A percentile compares a stretch with the other conserved stretches of the same genome.
phyloP scores from a whole-genome alignment of 2,888 invertebrate genomes.

The Pandemis heparana region DNA sequence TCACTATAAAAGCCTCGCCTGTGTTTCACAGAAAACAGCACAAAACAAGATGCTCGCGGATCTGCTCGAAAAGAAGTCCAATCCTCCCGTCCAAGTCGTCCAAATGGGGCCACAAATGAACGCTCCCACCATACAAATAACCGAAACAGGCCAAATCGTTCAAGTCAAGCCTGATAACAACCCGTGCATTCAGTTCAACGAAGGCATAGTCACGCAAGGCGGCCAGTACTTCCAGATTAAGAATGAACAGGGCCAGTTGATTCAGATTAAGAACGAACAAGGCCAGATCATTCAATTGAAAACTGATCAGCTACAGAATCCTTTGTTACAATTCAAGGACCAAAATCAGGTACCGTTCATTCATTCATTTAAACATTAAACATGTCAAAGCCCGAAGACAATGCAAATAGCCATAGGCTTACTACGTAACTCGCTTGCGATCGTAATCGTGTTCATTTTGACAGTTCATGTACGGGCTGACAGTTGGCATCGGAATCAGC shows the following conservation, averaged over 20 bases:
- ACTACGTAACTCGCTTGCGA: too few species aligned
- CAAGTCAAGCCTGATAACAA: constrained; percentile 73
- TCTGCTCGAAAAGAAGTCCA: constrained; percentile 91
- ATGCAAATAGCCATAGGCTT: too few species aligned
- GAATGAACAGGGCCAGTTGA: constrained; percentile 78
- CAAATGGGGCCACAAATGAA: constrained; percentile 78
- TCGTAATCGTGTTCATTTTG: too few species aligned
- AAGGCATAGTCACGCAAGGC: constrained; percentile 58
- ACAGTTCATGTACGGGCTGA: too few species aligned
- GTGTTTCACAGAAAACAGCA: constrained; percentile 68
- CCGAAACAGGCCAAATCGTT: constrained; percentile 79
- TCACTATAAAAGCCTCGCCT: too few species aligned
- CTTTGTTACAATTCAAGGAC: constrained; percentile 65
- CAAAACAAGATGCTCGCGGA: constrained; percentile 93
- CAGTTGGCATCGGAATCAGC: too few species aligned
- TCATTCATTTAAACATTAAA: too few species aligned
- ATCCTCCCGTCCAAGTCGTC: constrained; percentile 81
- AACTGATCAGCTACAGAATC: constrained; percentile 68
- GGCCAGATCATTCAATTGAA: constrained; percentile 80
- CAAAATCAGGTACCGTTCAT: not conserved
- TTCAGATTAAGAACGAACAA: constrained; percentile 78
- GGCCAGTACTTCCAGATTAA: constrained; percentile 77
- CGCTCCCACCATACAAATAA: constrained; percentile 81
- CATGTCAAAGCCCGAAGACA: too few species aligned
- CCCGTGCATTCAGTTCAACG: constrained; percentile 70